Percentiles rank a stretch among this genome's conserved stretches.
phyloP scores from a whole-genome alignment of 2,888 invertebrate species.

The Cosmia trapezina region DNA sequence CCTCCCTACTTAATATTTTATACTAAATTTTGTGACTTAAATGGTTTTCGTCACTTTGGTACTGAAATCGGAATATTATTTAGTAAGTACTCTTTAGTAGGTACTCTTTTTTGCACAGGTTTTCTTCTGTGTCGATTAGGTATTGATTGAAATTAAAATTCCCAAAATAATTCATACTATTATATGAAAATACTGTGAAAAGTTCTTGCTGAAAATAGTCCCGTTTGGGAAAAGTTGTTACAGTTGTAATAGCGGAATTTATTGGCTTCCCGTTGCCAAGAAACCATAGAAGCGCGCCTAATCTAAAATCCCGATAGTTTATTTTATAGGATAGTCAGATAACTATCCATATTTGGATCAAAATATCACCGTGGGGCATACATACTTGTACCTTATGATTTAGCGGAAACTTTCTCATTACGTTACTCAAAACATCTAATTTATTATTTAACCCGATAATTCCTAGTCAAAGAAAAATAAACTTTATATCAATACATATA shows the following conservation, averaged over 20 bases:
- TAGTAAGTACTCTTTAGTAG: too few relatives aligned
- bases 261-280: constrained; percentile 21
- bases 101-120: too few relatives aligned
- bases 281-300: constrained; percentile 30
- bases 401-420: constrained; percentile 43
- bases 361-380: constrained; percentile 8
- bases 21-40: neutral
- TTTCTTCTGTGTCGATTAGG: neutral
- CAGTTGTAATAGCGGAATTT: neutral
- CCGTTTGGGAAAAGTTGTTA: neutral
- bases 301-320: constrained; percentile 5
- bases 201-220: neutral
- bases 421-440: constrained; percentile 41
- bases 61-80: neutral
- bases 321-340: constrained; percentile 4
- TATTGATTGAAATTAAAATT: neutral
- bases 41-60: neutral
- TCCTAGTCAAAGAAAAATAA: constrained; percentile 18
- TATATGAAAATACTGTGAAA: neutral
- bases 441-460: constrained; percentile 17
- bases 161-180: too few relatives aligned
- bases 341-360: neutral
- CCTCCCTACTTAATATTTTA: too few relatives aligned
- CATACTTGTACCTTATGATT: constrained; percentile 4
- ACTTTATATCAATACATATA: neutral